Evolutionary conservation across 2,888 invertebrate species (phyloP), one percentile per base, ranked within the genome.

Genomic region (Apomyelois bistriatella): DNA sequence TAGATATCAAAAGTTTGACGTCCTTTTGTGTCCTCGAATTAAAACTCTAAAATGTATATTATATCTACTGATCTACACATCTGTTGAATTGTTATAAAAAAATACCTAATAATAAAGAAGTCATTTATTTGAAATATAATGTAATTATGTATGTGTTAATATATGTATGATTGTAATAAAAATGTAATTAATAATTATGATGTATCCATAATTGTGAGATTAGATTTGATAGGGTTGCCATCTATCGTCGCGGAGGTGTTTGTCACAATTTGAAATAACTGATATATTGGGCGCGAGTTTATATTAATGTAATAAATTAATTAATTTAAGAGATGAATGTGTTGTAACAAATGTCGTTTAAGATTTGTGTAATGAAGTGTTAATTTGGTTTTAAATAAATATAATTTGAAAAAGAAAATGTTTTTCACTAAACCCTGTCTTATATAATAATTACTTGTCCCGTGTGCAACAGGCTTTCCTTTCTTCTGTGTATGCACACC

Each of bases 331-430:
- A 59, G 73, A 79, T 83, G 76, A 74, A 79, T 83, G 85, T 83
- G 77, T 82, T 80, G 78, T 80, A 72, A 72, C 66, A 69, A 69
- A 61, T 66, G 67, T 74, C 68, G 68, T 77, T 63, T 78, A 81
- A 77, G 74, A 72, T 86, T 65, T 78, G 73, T 86, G 87, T 88
- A 82, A 71, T 79, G 75, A 83, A 82, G 74, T 84, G 82, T 86
- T 84, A 78, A 67, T 81, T 86, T 86, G 66, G 73, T 76, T 84
- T 82, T 73, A 75, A 69, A 82, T 84, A 86, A 87, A 87, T 79
- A 82, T 78, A 79, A 74, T 78, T 79, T 74, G 64, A 70, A 72
- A 16, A 9, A 4, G 16, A 40, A 6, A 3, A 12, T 40, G 10
- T 40, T 9, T 8, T 16, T 40, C 22, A 22, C 22, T 22, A 5